Percentiles rank a stretch among this genome's conserved stretches.
Conservation (phyloP, 2,888 invertebrate genomes). For the Ceriagrion tenellum region DNA sequence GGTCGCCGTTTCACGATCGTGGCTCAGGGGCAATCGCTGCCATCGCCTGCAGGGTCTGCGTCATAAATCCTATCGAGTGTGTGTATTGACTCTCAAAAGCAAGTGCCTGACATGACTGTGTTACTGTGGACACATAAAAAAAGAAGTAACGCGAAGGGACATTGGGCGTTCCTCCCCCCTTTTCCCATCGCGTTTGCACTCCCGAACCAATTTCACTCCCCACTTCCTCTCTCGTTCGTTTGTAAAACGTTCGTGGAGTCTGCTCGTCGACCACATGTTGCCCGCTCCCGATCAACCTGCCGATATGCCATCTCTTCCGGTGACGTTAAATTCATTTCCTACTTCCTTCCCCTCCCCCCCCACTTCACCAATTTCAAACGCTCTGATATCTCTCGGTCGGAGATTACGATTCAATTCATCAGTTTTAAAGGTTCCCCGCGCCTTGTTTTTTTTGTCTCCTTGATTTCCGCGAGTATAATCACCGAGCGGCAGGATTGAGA, state of each 20-base stretch:
- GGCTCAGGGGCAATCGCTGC: not conserved
- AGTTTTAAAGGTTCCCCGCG: not conserved
- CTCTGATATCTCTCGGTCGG: not conserved
- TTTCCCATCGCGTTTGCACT: not conserved
- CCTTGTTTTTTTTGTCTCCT: not conserved
- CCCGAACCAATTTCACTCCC: not conserved
- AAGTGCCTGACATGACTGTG: not conserved
- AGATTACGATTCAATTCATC: slow-evolving; percentile 1
- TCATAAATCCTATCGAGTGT: not conserved
- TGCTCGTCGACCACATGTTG: not conserved
- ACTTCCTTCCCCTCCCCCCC: not conserved
- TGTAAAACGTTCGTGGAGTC: too few relatives aligned
- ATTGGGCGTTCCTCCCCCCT: not conserved
- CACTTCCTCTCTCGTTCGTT: not conserved
- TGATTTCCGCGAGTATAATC: too few relatives aligned
- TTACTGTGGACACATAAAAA: not conserved
- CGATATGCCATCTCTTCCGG: not conserved
- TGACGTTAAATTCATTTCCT: not conserved
- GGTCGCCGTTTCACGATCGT: not conserved
- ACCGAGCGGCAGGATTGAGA: too few relatives aligned
- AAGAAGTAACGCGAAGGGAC: not conserved
- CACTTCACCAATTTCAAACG: not conserved
- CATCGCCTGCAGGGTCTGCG: not conserved
- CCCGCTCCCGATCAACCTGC: not conserved
- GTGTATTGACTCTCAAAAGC: not conserved